These are phyloP conservation scores for Xenops minutus DNA, from an alignment of 2,797 vertebrate genomes.

Conservation along the genomic window DNA sequence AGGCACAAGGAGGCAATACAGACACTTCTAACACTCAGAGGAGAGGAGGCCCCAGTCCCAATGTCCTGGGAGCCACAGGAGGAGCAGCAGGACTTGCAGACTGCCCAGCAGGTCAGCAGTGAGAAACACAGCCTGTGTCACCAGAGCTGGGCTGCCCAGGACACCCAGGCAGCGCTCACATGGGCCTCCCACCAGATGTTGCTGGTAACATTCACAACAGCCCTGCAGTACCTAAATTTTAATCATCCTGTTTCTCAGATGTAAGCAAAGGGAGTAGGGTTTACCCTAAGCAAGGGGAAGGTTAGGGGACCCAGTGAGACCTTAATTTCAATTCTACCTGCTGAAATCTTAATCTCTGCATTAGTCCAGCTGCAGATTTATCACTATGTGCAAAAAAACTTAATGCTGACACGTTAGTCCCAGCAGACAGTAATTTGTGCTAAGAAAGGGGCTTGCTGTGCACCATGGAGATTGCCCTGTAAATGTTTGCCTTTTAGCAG, in stretches of 20 bases:
- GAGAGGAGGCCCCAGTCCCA: fast-evolving
- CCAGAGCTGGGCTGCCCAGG: background rate
- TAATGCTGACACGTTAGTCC: background rate
- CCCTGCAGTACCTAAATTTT: fast-evolving
- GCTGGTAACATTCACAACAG: background rate
- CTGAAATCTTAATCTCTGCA: background rate
- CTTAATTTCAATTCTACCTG: background rate
- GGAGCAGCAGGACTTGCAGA: background rate
- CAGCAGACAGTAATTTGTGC: background rate
- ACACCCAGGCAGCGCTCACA: background rate
- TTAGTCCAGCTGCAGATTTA: background rate
- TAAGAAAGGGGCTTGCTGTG: background rate
- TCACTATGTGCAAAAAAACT: background rate
- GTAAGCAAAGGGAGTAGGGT: background rate
- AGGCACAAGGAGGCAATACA: background rate
- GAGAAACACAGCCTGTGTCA: background rate
- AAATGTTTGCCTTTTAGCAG: background rate
- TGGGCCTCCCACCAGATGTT: background rate
- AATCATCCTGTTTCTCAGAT: background rate
- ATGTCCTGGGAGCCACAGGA: background rate
- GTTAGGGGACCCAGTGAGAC: background rate
- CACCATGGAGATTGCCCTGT: background rate
- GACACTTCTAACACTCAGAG: fast-evolving
- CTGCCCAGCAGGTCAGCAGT: background rate
- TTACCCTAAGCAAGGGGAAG: background rate